Evolutionary conservation across 2,888 invertebrate genomes (phyloP).

Genomic region (Adelphocoris suturalis): DNA sequence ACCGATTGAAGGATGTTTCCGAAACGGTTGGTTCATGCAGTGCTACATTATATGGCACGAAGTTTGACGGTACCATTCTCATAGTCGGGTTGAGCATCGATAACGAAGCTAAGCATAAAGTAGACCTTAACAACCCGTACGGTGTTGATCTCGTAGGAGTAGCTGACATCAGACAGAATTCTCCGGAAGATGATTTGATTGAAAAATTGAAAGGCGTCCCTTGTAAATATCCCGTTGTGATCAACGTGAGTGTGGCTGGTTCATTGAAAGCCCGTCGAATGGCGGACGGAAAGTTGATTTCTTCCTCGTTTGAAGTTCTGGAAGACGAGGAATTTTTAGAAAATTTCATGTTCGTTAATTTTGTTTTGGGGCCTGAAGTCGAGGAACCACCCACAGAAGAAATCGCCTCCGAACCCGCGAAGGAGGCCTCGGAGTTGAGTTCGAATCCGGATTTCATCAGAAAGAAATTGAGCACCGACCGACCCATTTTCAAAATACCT

Average conservation of each 20-base stretch:
- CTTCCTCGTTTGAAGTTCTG: conserved; percentile 45
- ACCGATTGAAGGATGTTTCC: conserved; percentile 44
- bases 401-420: neutral
- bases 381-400: neutral
- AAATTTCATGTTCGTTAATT: conserved; percentile 55
- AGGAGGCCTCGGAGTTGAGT: conserved; percentile 57
- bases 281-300: conserved; percentile 35
- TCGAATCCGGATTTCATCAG: conserved; percentile 48
- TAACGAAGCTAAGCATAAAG: conserved; percentile 17
- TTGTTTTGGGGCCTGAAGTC: conserved; percentile 11
- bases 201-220: conserved; percentile 47
- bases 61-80: conserved; percentile 11
- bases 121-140: conserved; percentile 53
- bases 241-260: conserved; percentile 33
- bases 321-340: conserved; percentile 55
- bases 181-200: conserved; percentile 40
- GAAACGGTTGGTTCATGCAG: conserved; percentile 57
- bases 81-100: conserved; percentile 38
- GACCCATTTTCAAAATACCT: conserved; percentile 49
- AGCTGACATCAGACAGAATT: conserved; percentile 21
- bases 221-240: conserved; percentile 30
- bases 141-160: conserved; percentile 53
- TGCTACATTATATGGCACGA: conserved; percentile 46
- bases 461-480: conserved; percentile 50
- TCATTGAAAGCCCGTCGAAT: conserved; percentile 24